phyloP scores from a whole-genome alignment of 2,797 vertebrate genomes.

The Ctenopoma multispine region DNA sequence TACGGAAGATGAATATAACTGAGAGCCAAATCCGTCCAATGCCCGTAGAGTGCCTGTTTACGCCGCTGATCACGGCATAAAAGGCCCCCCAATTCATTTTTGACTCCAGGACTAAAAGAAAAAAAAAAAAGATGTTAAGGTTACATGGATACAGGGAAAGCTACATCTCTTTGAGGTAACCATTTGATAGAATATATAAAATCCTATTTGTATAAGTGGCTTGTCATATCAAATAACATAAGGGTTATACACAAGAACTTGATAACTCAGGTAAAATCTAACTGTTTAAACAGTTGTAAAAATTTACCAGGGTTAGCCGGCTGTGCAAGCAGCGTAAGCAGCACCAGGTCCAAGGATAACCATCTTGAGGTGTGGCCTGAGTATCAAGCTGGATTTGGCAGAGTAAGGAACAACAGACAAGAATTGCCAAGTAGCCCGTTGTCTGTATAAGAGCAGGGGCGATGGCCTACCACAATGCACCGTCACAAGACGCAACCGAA shows the following conservation, averaged over 20 bases:
- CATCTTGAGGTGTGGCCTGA: conserved; percentile 73
- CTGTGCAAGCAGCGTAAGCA: conserved; percentile 78
- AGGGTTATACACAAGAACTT: not conserved
- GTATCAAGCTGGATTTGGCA: conserved; percentile 74
- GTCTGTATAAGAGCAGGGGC: conserved; percentile 83
- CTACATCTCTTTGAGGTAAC: not conserved
- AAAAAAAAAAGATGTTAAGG: conserved; percentile 51
- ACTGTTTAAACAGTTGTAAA: conserved; percentile 25
- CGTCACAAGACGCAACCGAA: conserved; percentile 79
- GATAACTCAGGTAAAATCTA: conserved; percentile 11
- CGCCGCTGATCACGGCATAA: conserved; percentile 95
- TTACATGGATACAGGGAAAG: not conserved
- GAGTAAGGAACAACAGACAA: conserved; percentile 66
- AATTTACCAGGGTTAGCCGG: conserved; percentile 82
- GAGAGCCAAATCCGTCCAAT: conserved; percentile 98
- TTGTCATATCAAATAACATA: conserved; percentile 12
- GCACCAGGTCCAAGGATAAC: conserved; percentile 77
- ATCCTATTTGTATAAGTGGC: conserved; percentile 1
- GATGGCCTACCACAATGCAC: conserved; percentile 72
- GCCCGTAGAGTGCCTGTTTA: conserved; percentile 97
- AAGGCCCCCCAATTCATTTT: conserved; percentile 98
- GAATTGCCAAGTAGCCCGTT: conserved; percentile 61
- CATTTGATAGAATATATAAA: conserved; percentile 5
- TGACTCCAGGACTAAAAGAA: conserved; percentile 91
- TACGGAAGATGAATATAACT: conserved; percentile 98